Percentiles rank a stretch among this genome's conserved stretches.
Conservation (phyloP, 2,797 vertebrate genomes). For the Okamejei kenojei region DNA sequence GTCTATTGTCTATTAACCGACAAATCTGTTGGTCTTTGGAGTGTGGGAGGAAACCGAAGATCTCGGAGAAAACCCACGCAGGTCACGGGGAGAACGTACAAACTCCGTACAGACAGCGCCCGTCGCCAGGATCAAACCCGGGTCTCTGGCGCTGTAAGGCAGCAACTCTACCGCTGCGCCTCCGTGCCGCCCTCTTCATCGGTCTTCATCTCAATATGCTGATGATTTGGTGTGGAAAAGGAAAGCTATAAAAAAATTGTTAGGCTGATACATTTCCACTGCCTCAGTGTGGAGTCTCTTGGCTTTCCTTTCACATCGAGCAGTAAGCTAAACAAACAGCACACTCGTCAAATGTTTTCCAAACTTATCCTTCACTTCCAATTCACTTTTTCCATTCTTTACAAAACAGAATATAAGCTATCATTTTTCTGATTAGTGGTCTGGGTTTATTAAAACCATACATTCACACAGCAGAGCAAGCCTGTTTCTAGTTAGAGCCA, state of each 20-base stretch:
- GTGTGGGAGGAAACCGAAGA: too few relatives aligned
- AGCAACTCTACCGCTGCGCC: too few relatives aligned
- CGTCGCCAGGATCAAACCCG: too few relatives aligned
- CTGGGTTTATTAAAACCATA: conserved; percentile 16
- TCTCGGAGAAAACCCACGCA: too few relatives aligned
- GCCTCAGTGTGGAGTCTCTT: not conserved
- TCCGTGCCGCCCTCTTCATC: too few relatives aligned
- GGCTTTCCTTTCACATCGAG: not conserved
- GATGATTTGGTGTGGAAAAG: not conserved
- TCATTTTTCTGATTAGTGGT: conserved; percentile 23
- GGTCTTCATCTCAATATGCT: not conserved
- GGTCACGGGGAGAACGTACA: too few relatives aligned
- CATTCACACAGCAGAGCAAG: not conserved
- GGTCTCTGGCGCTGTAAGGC: too few relatives aligned
- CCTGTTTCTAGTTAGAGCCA: not conserved
- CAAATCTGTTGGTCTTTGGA: too few relatives aligned
- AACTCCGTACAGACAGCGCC: too few relatives aligned
- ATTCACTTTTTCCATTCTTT: conserved; percentile 28
- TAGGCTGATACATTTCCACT: not conserved
- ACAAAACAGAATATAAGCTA: not conserved
- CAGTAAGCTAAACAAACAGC: not conserved
- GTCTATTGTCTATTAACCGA: too few relatives aligned
- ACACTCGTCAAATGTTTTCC: not conserved
- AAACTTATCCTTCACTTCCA: not conserved
- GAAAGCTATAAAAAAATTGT: not conserved